phyloP scores from a whole-genome alignment of 2,113 vertebrate genomes.

The Sphyrna mokarran region DNA sequence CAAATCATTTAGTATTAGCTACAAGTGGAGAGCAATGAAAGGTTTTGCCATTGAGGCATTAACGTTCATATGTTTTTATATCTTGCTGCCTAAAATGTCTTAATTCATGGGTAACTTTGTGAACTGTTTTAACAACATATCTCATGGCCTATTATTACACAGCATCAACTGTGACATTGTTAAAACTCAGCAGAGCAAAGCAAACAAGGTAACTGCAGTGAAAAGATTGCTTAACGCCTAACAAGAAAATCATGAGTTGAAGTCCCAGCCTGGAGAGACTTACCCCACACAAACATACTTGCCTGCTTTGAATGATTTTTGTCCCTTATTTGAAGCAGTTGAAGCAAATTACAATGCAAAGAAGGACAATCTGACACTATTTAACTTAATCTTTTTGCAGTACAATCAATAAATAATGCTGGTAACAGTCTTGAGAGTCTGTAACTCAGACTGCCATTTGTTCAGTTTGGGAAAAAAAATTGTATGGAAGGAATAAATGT shows the following conservation, averaged over 20 bases:
- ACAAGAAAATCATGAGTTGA: background rate
- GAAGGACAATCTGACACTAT: background rate
- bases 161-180: background rate
- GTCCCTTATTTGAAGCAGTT: background rate
- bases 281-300: background rate
- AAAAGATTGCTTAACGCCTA: background rate
- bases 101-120: background rate
- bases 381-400: background rate
- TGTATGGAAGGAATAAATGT: background rate
- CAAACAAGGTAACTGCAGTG: background rate
- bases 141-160: background rate
- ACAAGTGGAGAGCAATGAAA: background rate
- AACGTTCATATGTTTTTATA: background rate
- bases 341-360: background rate
- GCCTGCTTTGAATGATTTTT: background rate
- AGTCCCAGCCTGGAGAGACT: background rate
- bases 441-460: background rate
- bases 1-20: background rate
- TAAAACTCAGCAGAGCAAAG: background rate
- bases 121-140: background rate
- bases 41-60: background rate
- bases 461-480: background rate
- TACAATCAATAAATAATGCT: background rate
- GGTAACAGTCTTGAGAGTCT: background rate
- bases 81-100: background rate